These are phyloP conservation scores for Poecilus cupreus DNA, from an alignment of 2,888 invertebrate genomes.

Conservation along the genomic window DNA sequence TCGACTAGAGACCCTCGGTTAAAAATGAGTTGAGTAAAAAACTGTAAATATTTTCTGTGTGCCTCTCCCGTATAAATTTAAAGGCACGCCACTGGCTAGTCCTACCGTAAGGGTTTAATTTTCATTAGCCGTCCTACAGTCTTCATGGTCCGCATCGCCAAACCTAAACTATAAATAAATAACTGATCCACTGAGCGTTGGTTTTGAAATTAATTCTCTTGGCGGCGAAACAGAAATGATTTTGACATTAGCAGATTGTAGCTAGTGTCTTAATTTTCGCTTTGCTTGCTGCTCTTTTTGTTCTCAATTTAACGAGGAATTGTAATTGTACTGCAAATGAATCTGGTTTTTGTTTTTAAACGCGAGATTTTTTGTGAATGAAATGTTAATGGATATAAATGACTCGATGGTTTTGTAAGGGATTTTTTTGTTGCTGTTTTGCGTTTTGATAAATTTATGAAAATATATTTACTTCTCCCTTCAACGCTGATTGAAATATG, in stretches of 20 bases:
- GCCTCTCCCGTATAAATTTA: no score
- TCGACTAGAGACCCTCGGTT: no score
- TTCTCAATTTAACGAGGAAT: neutral
- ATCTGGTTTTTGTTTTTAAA: slow-evolving; percentile 13
- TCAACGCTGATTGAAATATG: neutral
- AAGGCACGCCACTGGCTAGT: no score
- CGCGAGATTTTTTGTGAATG: neutral
- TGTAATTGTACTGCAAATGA: slow-evolving; percentile 3
- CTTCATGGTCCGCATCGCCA: neutral
- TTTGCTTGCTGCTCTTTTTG: neutral
- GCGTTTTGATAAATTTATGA: slow-evolving; percentile 1
- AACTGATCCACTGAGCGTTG: neutral
- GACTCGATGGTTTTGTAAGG: neutral
- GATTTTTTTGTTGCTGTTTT: neutral
- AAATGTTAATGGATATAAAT: slow-evolving; percentile 22
- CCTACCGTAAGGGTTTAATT: neutral
- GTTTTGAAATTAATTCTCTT: neutral
- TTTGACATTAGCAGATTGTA: neutral
- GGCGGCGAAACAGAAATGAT: neutral
- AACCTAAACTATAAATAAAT: neutral
- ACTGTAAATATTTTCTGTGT: no score
- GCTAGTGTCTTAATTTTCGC: neutral
- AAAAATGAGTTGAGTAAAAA: no score
- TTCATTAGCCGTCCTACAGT: neutral
- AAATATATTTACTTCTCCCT: neutral